phyloP scores from a whole-genome alignment of 2,113 vertebrate genomes.

The Ancistrus triradiatus region DNA sequence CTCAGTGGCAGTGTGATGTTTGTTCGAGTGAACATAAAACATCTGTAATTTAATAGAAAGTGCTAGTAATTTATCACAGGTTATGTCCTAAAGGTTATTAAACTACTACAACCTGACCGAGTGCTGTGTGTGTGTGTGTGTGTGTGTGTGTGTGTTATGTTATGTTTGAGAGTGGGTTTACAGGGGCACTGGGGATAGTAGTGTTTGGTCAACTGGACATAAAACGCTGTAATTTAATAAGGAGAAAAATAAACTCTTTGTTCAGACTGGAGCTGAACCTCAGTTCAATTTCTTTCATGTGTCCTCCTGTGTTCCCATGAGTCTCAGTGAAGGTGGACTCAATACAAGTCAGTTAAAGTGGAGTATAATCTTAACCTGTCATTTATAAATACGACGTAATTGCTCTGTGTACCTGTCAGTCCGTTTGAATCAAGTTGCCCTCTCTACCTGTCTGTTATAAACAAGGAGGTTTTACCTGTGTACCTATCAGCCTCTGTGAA shows the following conservation, averaged over 20 bases:
- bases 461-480: no score
- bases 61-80: background rate
- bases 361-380: no score
- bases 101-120: background rate
- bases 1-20: background rate
- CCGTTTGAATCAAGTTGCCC: no score
- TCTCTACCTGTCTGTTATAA: no score
- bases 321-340: no score
- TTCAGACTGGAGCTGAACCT: slow-evolving; percentile 17
- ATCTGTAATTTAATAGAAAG: slow-evolving; percentile 9
- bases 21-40: background rate
- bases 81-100: slow-evolving; percentile 1
- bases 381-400: no score
- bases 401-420: no score
- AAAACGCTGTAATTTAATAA: slow-evolving; percentile 32
- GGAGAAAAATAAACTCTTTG: slow-evolving; percentile 12
- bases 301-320: background rate
- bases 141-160: no score
- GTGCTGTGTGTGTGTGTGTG: no score
- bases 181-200: background rate
- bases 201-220: slow-evolving; percentile 2
- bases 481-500: no score
- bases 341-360: no score
- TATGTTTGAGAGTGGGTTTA: background rate
- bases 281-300: slow-evolving; percentile 22